Evolutionary conservation across 2,888 invertebrate species (phyloP), one percentile per base, ranked within the genome.

Genomic region (Saturnia pavonia): DNA sequence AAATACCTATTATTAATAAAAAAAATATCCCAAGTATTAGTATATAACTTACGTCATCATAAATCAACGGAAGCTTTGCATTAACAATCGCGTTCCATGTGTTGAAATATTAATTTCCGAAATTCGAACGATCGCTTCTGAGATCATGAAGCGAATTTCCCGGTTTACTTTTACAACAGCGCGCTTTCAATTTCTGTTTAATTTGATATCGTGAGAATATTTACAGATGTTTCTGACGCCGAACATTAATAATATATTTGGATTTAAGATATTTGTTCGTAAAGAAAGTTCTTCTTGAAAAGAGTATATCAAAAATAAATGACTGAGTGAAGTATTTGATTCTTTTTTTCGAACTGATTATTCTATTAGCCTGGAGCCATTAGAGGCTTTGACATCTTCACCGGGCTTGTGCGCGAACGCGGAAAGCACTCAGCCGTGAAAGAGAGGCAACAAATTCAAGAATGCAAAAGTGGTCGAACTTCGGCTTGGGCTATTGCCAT

Each of bases 21-120:
- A 2, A 34, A 34, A 34, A 34, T 34, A 34, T 34, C 34, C 34
- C 25, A 57, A 57, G 9, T 4, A 57, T 1, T 25, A 12, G 9
- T 54, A 25, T 25, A 57, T 25, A 4, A 12, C 25, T 22, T 57
- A 57, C 25, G 9, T 25, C 25, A 25, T 57, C 25, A 25, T 57
- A 51, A 51, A 57, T 57, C 57, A 11, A 25, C 11, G 25, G 22
- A 57, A 25, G 2, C 11, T 7, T n/a, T n/a, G n/a, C 1, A 57
- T 57, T 25, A 12, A 57, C 57, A 14, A 57, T 25, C 14, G 25
- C 3, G 25, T 25, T 60, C 25, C 57, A 27, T 57, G 27, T 60
- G 57, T 60, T 60, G 25, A 60, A 60, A 60, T 27, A 60, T 25
- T 60, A 60, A 60, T 60, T 60, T 60, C 57, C 57, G 57, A 60